Evolutionary conservation across 2,797 vertebrate species (phyloP), one percentile per base, ranked within the genome.

Genomic region (Pseudochirops corinnae): DNA sequence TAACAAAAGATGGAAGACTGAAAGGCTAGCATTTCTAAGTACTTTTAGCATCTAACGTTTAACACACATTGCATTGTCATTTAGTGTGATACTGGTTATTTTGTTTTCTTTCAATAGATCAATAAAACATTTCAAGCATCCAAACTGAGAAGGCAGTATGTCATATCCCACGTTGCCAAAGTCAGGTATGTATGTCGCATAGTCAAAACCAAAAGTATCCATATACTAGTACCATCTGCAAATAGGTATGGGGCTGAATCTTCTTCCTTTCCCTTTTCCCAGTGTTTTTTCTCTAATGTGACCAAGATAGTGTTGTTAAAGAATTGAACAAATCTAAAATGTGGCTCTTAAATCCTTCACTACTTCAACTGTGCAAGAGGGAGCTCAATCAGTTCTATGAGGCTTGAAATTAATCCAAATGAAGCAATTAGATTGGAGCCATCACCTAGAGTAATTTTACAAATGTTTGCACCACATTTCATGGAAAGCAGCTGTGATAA

Each of bases 41-140:
- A 87, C 50, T 91, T 13, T 46, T 74, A 93, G 94, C 56, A n/a
- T 0, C 10, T 0, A 28, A 82, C 14, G 6, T 56, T 94, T 93
- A 74, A 46, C 3, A 90, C 0, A n/a, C n/a, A 92, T 57, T 74
- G 12, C 6, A 67, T 90, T n/a, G 74, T 46, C 24, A 87, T 87
- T 10, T 46, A 87, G 39, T 46, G 9, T 87, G 9, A 87, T 87
- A 50, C 3, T 50, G 26, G 74, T 46, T 9, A 87, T 87, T 87
- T 87, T 82, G 74, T 87, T 87, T 87, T 87, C 92, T 98, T 97
- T 95, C 98, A 98, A 98, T 97, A 99, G 98, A 98, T 99, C 97
- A 98, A 99, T 98, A 98, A 98, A 98, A 99, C 98, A 98, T 99
- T 99, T 98, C 97, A 98, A 96, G 98, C 97, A 98, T 99, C 98